Evolutionary conservation across 53 echinoderm and acorn worm genomes (phyloP), one percentile per base, ranked within the genome.

Genomic region (Holothuria scabra): DNA sequence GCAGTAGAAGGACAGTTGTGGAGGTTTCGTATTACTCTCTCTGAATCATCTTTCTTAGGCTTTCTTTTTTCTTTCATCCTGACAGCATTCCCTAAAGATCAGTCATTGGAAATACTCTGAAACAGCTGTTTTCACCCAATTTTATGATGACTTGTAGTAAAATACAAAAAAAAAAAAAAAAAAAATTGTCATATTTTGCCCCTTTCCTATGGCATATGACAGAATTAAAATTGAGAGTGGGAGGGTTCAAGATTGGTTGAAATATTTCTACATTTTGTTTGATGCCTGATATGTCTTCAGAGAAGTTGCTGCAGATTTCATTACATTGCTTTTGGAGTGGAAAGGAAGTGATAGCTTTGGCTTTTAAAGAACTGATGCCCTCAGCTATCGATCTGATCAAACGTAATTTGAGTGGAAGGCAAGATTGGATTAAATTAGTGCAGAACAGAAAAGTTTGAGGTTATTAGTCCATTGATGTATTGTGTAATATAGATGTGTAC

Each of bases 81-180:
- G 52, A 52, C 52, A 52, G 52, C 52, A 52, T 52, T 52, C 72
- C 46, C 72, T 46, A 22, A 72, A 72, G 72, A 72, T 72, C 72
- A 72, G 72, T 72, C 72, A 48, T 23, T 49, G 46, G 46, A 72
- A 41, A 72, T 49, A 72, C 48, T 23, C 72, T 72, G 46, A 72
- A 41, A 72, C 72, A 72, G 72, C 72, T 72, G 72, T 72, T 72
- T 72, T 72, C 8, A 38, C 16, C 69, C 69, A 69, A 34, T 37
- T 37, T 44, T 25, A 24, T 46, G 48, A 72, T 72, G 44, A 72
- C 44, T 46, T 72, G 34, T 46, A 25, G 8, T 3, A 21, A 44
- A n/a, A n/a, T n/a, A n/a, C n/a, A n/a, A n/a, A n/a, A n/a, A n/a
- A 72, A 26, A 46, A 5, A 69, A 72, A 26, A 46, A 5, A 69